Base-by-base conservation (phyloP, 2,797 vertebrate species). In the Triplophysa yarkandensis region DNA sequence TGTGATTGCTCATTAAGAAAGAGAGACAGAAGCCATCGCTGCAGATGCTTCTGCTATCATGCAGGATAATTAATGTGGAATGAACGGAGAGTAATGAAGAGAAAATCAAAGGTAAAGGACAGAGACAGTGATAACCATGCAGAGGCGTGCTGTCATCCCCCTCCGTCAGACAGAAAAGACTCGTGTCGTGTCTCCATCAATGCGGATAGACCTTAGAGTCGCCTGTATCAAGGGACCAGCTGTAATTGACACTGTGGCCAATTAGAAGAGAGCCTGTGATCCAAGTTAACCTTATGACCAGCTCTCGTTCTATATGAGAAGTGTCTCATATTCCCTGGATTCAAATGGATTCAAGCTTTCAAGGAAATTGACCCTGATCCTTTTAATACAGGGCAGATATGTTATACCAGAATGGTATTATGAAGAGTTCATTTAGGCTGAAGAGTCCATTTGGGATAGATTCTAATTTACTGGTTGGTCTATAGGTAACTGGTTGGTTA, bases 1-100 rank as follows among this genome's bases (percentile, higher is more conserved):
- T 65, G 44, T 54, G 54, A 70, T 73, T 52, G 72, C 68, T 83
- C 76, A 71, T 78, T 80, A 77, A 63, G 41, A 64, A 28, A 19
- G 30, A 79, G 74, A 50, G 52, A 32, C 39, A 36, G n/a, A 78
- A 74, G 71, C 55, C 55, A 54, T 48, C 13, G 54, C 36, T 27
- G 43, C 69, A 58, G 67, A 50, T 14, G 60, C 63, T 74, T 11
- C 48, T 73, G 66, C 79, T 68, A 63, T 71, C 43, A 57, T 17
- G 28, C 34, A 3, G 41, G 46, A 74, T 77, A 74, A 83, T 83
- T 81, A 79, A 60, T 39, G 58, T 25, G 52, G 71, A 77, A 74
- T 69, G 72, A 72, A 75, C 30, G 34, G 64, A 61, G 60, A 66
- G 28, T 44, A 57, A 74, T 67, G 21, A 63, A 58, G 43, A 4